phyloP scores from a whole-genome alignment of 2,113 vertebrate species.

The Seriola aureovittata region DNA sequence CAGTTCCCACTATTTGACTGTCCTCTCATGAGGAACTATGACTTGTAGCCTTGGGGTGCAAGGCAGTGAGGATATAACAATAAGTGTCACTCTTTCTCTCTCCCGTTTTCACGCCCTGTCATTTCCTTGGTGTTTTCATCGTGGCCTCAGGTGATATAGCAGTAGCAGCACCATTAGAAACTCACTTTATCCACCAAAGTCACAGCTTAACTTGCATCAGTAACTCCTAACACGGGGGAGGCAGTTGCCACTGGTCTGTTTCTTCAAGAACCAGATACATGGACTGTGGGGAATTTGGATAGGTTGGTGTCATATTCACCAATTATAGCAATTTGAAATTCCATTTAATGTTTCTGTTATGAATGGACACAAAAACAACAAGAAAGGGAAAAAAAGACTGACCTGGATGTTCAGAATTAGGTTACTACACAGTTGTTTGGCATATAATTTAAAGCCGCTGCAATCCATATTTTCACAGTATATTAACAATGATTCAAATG shows the following conservation, averaged over 20 bases:
- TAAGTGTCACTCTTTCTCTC: constrained; percentile 65
- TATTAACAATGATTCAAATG: background rate
- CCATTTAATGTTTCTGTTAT: background rate
- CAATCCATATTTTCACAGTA: background rate
- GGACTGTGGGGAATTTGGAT: constrained; percentile 22
- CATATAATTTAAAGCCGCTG: background rate
- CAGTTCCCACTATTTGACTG: constrained; percentile 44
- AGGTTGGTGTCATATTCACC: background rate
- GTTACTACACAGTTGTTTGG: background rate
- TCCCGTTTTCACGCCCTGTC: constrained; percentile 48
- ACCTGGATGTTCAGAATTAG: background rate
- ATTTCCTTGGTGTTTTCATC: constrained; percentile 62
- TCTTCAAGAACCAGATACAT: constrained; percentile 37
- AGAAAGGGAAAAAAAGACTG: background rate
- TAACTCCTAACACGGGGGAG: constrained; percentile 33
- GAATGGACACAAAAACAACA: background rate
- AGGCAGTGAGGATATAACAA: constrained; percentile 62
- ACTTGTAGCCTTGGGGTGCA: constrained; percentile 60
- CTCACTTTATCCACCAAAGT: constrained; percentile 68
- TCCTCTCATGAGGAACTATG: constrained; percentile 46
- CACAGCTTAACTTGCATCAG: constrained; percentile 65
- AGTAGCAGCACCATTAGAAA: constrained; percentile 71
- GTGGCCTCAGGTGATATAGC: constrained; percentile 69
- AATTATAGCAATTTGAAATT: constrained; percentile 42
- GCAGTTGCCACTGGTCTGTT: constrained; percentile 43